A percentile compares a stretch with the other conserved stretches of the same genome.
phyloP scores from a whole-genome alignment of 1,140 invertebrate species.

The Parasteatoda tepidariorum region DNA sequence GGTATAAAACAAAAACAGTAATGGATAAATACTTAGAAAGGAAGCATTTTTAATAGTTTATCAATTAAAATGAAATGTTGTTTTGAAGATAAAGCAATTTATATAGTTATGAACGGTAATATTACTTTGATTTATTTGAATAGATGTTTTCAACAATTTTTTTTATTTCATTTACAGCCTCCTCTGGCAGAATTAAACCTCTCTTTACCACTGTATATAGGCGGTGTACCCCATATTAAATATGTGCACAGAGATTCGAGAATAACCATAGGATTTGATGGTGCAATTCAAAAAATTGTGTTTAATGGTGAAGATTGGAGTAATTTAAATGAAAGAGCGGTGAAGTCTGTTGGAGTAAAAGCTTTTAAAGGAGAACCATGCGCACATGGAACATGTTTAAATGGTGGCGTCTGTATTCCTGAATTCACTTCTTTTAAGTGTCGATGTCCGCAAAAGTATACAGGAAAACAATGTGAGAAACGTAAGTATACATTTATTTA shows the following conservation, averaged over 20 bases:
- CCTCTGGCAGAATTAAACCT: slow-evolving; percentile 85
- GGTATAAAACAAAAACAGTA: no score
- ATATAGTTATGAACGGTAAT: no score
- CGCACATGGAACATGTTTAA: slow-evolving; percentile 75
- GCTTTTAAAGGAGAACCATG: slow-evolving; percentile 80
- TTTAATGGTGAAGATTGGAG: slow-evolving; percentile 78
- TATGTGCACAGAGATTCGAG: slow-evolving; percentile 79
- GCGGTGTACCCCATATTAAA: slow-evolving; percentile 80
- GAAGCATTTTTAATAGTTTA: no score
- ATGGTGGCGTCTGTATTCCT: slow-evolving; percentile 81
- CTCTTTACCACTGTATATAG: slow-evolving; percentile 84
- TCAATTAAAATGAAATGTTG: no score
- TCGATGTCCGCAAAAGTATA: slow-evolving; percentile 75
- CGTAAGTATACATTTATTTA: slow-evolving; percentile 70
- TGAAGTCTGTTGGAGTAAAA: slow-evolving; percentile 70
- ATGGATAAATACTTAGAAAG: no score
- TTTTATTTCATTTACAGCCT: slow-evolving; percentile 69
- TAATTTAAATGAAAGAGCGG: slow-evolving; percentile 67
- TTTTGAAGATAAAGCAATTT: no score
- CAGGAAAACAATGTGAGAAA: slow-evolving; percentile 79
- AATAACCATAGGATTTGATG: slow-evolving; percentile 79
- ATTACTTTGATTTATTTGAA: no score
- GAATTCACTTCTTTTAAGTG: slow-evolving; percentile 78
- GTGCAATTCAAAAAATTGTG: slow-evolving; percentile 85
- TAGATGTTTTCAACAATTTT: no score